phyloP scores from a whole-genome alignment of 2,113 vertebrate species.

The Noturus placidus region DNA sequence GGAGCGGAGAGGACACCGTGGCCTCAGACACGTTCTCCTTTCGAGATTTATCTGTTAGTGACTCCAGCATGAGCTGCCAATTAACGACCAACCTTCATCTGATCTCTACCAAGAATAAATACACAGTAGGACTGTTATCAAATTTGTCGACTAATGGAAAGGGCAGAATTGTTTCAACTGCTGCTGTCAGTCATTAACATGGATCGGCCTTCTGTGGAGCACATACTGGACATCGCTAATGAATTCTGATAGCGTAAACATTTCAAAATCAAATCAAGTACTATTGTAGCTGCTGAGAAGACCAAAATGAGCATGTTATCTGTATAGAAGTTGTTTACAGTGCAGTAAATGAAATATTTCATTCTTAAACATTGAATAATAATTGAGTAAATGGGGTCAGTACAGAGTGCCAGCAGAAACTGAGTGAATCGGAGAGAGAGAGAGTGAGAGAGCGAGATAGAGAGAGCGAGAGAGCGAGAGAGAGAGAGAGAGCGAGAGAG shows the following conservation, averaged over 20 bases:
- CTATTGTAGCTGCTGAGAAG: not conserved
- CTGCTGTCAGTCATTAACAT: conserved; percentile 18
- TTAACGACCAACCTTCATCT: not conserved
- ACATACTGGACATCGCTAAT: not conserved
- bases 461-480: too few species aligned
- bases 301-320: not conserved
- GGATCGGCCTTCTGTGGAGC: not conserved
- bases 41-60: conserved; percentile 1
- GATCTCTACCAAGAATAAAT: conserved; percentile 3
- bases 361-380: not conserved
- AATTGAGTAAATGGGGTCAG: not conserved
- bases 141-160: conserved; percentile 12
- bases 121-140: not conserved
- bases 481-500: too few species aligned
- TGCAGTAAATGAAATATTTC: conserved; percentile 13
- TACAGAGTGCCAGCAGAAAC: not conserved
- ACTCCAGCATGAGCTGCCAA: conserved; percentile 26
- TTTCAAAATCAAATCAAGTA: not conserved
- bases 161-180: conserved; percentile 14
- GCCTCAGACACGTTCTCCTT: conserved; percentile 1
- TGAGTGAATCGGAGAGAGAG: conserved; percentile 1
- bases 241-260: not conserved
- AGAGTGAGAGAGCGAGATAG: not conserved
- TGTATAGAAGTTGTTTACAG: not conserved
- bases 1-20: not conserved